Base-by-base conservation (phyloP, 2,797 vertebrate species). In the Chaunax sp. region DNA sequence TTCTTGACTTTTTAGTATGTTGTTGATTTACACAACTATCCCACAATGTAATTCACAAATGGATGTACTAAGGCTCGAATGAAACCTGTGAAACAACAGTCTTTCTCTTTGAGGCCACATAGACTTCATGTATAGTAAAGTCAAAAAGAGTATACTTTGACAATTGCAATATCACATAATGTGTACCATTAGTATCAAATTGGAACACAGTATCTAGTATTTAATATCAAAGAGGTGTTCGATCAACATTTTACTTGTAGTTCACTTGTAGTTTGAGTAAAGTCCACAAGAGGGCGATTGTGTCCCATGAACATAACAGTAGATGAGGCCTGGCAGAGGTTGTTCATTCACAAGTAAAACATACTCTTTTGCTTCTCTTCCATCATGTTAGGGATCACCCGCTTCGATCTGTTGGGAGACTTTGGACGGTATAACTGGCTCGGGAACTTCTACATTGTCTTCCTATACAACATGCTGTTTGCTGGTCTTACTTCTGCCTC, bases 361-460 rank as follows among this genome's bases (percentile, higher is more conserved):
- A 3, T 69, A 65, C 60, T 43, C 2, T 52, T 69, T 5, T 28
- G n/a, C n/a, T 54, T 58, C 23, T 57, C 0, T 23, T 56, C 1
- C 8, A 30, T 74, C 37, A 1, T 7, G 49, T 52, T 64, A 99
- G 98, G 98, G 7, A 98, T 99, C 89, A 99, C 98, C 19, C 94
- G 94, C 40, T 99, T 99, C n/a, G 97, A 99, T 86, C 91, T 99
- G 9, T 91, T 98, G 82, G 98, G 98, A 62, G 96, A 98, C 78
- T 99, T 96, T 60, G 98, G 98, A 49, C 95, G 97, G 12, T 97
- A 95, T 82, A 95, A 99, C 93, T 99, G 98, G 98, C 87, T 99
- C 37, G 96, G 95, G 33, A 99, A 95, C 87, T 99, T 99, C 89
- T 96, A 97, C 92, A 92, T 97, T 0, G 93, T 99, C 53, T 97